A percentile compares a stretch with the other conserved stretches of the same genome.
Evolutionary conservation across 2,888 invertebrate genomes (phyloP).

Genomic region (Pheosia tremula): DNA sequence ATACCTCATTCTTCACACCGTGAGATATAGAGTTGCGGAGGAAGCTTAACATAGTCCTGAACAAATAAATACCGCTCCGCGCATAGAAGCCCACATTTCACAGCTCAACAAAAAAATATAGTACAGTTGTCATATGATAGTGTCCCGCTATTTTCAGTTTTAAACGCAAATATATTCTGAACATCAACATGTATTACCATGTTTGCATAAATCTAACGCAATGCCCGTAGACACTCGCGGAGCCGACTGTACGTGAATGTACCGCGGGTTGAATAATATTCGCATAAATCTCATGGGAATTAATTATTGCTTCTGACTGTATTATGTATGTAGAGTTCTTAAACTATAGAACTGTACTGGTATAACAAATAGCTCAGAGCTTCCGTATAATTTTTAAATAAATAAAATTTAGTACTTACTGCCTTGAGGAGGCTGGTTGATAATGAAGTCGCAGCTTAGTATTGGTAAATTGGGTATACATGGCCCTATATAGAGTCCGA

Average conservation of each 20-base stretch:
- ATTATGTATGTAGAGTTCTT: conserved; percentile 24
- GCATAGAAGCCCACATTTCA: conserved; percentile 10
- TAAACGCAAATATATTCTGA: conserved; percentile 50
- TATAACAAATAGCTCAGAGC: not conserved
- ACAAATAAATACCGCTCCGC: not conserved
- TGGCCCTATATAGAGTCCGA: too few species aligned
- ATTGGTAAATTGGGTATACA: too few species aligned
- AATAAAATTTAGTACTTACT: too few species aligned
- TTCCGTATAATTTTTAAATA: not conserved
- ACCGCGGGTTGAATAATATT: conserved; percentile 66
- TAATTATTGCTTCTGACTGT: conserved; percentile 69
- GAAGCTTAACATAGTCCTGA: not conserved
- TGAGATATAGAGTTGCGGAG: too few species aligned
- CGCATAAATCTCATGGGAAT: conserved; percentile 76
- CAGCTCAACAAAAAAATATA: conserved; percentile 35
- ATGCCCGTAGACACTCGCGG: conserved; percentile 40
- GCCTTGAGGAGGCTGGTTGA: too few species aligned
- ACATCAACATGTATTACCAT: conserved; percentile 51
- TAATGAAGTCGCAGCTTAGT: too few species aligned
- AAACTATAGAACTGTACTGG: not conserved
- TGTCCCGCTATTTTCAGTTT: conserved; percentile 40
- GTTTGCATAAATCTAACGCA: conserved; percentile 52
- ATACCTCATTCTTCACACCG: too few species aligned
- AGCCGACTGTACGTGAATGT: conserved; percentile 40
- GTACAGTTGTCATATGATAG: conserved; percentile 42